Percentiles rank a stretch among this genome's conserved stretches.
Evolutionary conservation across 1,140 invertebrate species (phyloP).

Genomic region (Drosophila jambulina): DNA sequence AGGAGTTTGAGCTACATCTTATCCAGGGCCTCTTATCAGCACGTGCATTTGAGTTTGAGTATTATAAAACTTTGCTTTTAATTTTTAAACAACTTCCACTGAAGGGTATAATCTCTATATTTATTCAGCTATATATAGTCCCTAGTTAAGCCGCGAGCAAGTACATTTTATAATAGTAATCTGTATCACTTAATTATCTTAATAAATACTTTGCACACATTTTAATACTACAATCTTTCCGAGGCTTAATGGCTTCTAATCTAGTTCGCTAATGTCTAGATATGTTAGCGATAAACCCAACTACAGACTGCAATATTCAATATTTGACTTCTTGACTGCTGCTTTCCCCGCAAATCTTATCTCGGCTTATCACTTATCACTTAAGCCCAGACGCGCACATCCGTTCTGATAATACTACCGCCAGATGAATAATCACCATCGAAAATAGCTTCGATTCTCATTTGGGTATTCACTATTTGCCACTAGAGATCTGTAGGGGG

Average conservation of each 20-base stretch:
- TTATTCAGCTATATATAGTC: background rate
- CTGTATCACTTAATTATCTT: conserved; percentile 7
- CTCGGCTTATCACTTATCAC: conserved; percentile 42
- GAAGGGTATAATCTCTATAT: background rate
- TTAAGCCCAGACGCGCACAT: conserved; percentile 24
- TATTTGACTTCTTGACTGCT: conserved; percentile 9
- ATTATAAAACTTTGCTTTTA: background rate
- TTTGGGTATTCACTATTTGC: background rate
- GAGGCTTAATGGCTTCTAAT: background rate
- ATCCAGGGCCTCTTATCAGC: conserved; percentile 3
- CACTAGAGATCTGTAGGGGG: conserved; percentile 4
- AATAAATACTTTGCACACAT: conserved; percentile 1
- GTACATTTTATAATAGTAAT: background rate
- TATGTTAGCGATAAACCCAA: conserved; percentile 5
- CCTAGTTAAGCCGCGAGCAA: background rate
- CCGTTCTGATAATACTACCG: conserved; percentile 19
- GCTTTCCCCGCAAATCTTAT: conserved; percentile 21
- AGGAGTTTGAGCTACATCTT: background rate
- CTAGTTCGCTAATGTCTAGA: conserved; percentile 3
- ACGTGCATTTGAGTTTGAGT: conserved; percentile 1
- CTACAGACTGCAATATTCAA: conserved; percentile 10
- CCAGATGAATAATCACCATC: conserved; percentile 7
- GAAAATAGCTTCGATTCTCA: background rate
- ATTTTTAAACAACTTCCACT: background rate
- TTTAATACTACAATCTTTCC: background rate